A percentile compares a stretch with the other conserved stretches of the same genome.
phyloP scores from a whole-genome alignment of 2,797 vertebrate genomes.

The Acipenser ruthenus region DNA sequence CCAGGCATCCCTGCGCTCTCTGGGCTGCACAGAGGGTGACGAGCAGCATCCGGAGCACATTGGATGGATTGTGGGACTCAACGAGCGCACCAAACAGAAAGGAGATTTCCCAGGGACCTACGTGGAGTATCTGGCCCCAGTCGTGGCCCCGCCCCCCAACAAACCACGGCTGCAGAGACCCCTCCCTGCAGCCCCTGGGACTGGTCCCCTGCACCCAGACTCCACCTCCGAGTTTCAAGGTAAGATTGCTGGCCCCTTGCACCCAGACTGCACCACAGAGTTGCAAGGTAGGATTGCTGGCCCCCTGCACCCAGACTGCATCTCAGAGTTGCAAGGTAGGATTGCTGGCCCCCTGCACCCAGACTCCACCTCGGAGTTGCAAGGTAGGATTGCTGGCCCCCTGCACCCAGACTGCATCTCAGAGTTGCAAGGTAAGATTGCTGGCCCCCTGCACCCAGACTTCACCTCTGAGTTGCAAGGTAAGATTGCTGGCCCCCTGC shows the following conservation, averaged over 20 bases:
- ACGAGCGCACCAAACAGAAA: conserved; percentile 82
- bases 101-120: conserved; percentile 89
- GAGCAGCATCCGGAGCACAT: conserved; percentile 70
- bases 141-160: conserved; percentile 66
- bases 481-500: too few relatives aligned
- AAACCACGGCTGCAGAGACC: conserved; percentile 76
- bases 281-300: too few relatives aligned
- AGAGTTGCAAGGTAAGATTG: too few relatives aligned
- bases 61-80: conserved; percentile 86
- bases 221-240: conserved; percentile 38
- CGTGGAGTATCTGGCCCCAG: conserved; percentile 76
- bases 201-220: conserved; percentile 28
- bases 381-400: too few relatives aligned
- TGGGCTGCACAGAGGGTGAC: conserved; percentile 73
- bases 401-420: too few relatives aligned
- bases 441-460: too few relatives aligned
- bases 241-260: conserved; percentile 21
- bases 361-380: too few relatives aligned
- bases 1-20: conserved; percentile 71
- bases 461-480: too few relatives aligned
- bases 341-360: too few relatives aligned
- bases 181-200: conserved; percentile 68
- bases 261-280: too few relatives aligned
- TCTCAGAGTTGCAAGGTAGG: too few relatives aligned
- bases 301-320: too few relatives aligned